Conservation (phyloP, 2,797 vertebrate species). For the Kryptopterus vitreolus region DNA sequence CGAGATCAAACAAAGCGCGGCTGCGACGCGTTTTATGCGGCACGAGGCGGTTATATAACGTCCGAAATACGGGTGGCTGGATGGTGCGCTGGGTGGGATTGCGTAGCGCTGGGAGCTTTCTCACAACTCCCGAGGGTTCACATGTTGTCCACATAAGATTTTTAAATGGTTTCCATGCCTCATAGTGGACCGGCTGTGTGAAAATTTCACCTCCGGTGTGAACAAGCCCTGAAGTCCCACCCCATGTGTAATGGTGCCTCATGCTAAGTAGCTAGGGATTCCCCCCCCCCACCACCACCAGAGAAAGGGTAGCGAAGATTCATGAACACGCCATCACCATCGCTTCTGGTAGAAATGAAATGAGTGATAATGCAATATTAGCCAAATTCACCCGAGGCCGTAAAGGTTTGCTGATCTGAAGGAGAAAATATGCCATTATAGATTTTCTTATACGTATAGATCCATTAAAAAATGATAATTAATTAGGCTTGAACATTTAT, state of each 20-base stretch:
- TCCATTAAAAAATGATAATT: background rate
- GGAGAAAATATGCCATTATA: background rate
- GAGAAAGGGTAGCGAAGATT: background rate
- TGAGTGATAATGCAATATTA: background rate
- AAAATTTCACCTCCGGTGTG: background rate
- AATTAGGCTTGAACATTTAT: background rate
- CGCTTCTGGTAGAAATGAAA: background rate
- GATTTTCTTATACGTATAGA: background rate
- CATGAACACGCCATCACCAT: too few relatives aligned
- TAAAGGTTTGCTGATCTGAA: background rate
- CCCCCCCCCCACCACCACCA: too few relatives aligned
- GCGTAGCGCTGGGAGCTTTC: too few relatives aligned
- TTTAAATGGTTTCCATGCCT: background rate
- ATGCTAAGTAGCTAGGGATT: background rate
- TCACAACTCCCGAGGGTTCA: background rate
- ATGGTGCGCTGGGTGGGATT: background rate
- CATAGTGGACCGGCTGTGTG: background rate
- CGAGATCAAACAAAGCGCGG: slow-evolving; percentile 3
- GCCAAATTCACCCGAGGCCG: background rate
- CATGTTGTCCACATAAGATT: background rate
- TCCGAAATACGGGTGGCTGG: background rate
- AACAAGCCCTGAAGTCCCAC: background rate
- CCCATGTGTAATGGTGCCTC: background rate
- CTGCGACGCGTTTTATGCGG: background rate
- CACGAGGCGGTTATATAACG: background rate